phyloP scores from a whole-genome alignment of 2,113 vertebrate species.

The Lepus americanus region DNA sequence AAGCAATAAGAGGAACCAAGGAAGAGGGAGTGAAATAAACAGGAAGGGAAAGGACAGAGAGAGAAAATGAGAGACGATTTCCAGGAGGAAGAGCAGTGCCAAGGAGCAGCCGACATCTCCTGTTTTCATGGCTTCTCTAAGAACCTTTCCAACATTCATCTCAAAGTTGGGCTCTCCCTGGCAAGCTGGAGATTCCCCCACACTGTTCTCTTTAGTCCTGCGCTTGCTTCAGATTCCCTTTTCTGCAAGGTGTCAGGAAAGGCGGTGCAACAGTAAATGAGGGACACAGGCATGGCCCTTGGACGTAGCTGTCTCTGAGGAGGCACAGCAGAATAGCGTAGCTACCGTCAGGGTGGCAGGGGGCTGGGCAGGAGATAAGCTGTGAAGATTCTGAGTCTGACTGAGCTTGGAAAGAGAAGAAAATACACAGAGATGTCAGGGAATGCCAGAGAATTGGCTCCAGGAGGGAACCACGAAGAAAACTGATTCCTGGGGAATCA shows the following conservation, averaged over 20 bases:
- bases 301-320: accelerated
- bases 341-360: neutral
- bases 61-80: neutral
- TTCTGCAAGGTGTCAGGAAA: neutral
- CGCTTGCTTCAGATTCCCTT: neutral
- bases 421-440: neutral
- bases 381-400: neutral
- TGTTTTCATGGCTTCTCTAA: neutral
- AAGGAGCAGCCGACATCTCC: neutral
- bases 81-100: neutral
- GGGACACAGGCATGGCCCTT: neutral
- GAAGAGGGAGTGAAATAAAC: neutral
- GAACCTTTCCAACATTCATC: neutral
- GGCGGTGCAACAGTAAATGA: accelerated
- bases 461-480: neutral
- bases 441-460: neutral
- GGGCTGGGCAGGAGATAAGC: neutral
- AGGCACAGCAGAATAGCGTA: neutral
- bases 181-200: neutral
- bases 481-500: neutral
- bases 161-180: neutral
- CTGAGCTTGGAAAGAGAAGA: neutral
- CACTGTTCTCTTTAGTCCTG: neutral
- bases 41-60: neutral
- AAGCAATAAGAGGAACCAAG: neutral